A percentile compares a stretch with the other conserved stretches of the same genome.
These are phyloP conservation scores for Ailurus styani DNA, from an alignment of 2,113 vertebrate species.

Conservation along the genomic window DNA sequence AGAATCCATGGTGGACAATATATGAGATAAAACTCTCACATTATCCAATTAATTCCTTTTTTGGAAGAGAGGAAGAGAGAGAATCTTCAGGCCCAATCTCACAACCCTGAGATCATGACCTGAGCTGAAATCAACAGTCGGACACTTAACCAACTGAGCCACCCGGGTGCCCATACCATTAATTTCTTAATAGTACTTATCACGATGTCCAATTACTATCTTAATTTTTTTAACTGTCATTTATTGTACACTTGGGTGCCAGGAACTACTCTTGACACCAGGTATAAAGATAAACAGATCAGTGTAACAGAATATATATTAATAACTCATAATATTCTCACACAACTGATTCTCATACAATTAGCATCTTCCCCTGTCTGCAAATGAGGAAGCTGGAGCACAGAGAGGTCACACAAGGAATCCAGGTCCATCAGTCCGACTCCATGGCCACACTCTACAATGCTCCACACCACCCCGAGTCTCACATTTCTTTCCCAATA, in stretches of 20 bases:
- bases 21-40: background rate
- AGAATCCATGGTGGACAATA: background rate
- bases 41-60: background rate
- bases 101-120: background rate
- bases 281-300: background rate
- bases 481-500: background rate
- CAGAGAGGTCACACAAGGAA: background rate
- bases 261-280: background rate
- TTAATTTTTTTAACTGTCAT: background rate
- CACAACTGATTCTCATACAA: background rate
- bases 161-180: background rate
- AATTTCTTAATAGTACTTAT: background rate
- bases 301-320: background rate
- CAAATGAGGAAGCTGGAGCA: background rate
- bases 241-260: background rate
- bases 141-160: background rate
- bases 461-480: background rate
- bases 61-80: background rate
- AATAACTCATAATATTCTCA: slow-evolving; percentile 29
- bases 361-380: background rate
- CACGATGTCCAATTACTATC: background rate
- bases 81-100: background rate
- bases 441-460: background rate
- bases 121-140: background rate
- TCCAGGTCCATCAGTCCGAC: background rate